Evolutionary conservation across 2,113 vertebrate species (phyloP).

Genomic region (Plestiodon gilberti): DNA sequence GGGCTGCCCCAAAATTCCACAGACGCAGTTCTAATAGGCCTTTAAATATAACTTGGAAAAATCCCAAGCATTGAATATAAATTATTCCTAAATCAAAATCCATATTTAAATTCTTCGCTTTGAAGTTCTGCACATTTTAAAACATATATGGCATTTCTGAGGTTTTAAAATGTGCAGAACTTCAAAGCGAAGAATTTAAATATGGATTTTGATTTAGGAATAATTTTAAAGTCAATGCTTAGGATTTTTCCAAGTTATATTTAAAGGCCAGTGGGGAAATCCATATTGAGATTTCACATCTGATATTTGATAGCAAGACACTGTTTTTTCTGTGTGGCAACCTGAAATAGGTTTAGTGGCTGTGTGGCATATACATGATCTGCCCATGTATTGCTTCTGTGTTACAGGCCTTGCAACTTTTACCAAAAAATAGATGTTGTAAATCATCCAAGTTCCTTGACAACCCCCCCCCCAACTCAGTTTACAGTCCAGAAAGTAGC

Average conservation of each 20-base stretch:
- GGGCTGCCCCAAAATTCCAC: neutral
- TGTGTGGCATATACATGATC: neutral
- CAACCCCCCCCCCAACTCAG: no score
- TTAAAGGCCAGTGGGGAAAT: neutral
- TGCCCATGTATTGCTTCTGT: neutral
- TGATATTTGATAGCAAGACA: neutral
- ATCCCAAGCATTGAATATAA: neutral
- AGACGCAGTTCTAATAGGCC: neutral
- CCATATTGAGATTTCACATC: neutral
- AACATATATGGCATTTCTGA: no score
- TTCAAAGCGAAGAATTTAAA: no score
- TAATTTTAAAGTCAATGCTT: no score
- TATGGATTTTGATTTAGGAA: no score
- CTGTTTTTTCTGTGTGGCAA: neutral
- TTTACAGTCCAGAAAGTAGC: neutral
- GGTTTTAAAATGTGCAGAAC: neutral
- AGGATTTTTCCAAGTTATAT: no score
- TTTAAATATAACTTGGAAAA: neutral
- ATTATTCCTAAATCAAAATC: neutral
- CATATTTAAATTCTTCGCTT: neutral
- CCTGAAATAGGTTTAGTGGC: neutral
- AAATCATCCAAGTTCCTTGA: neutral
- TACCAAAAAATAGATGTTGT: neutral
- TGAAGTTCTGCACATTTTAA: neutral
- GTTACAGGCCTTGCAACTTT: neutral